Evolutionary conservation across 1,140 invertebrate species (phyloP).

Genomic region (Cotesia chilonis): DNA sequence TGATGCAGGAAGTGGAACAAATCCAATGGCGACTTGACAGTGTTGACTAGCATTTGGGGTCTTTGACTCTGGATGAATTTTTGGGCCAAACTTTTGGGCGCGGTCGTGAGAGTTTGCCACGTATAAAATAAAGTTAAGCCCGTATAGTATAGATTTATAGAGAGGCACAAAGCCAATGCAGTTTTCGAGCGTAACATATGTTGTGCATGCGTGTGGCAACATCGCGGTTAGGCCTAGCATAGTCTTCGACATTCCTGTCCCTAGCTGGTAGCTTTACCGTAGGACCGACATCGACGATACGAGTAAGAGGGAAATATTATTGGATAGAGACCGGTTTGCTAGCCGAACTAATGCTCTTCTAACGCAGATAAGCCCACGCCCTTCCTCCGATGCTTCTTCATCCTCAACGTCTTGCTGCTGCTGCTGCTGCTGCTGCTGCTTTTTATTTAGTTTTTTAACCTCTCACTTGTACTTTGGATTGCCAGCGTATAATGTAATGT

Average conservation of each 20-base stretch:
- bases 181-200: slow-evolving; percentile 31
- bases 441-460: slow-evolving; percentile 27
- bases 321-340: slow-evolving; percentile 38
- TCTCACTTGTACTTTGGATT: slow-evolving; percentile 15
- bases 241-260: slow-evolving; percentile 32
- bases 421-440: background rate
- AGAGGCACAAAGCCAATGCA: slow-evolving; percentile 2
- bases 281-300: background rate
- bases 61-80: slow-evolving; percentile 14
- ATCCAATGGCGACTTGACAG: no score
- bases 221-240: slow-evolving; percentile 29
- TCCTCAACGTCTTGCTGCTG: slow-evolving; percentile 8
- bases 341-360: slow-evolving; percentile 37
- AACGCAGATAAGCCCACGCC: slow-evolving; percentile 40
- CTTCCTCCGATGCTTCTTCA: slow-evolving; percentile 19
- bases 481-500: slow-evolving; percentile 37
- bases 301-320: slow-evolving; percentile 6
- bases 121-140: background rate
- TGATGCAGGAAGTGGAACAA: no score
- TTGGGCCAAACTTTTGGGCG: slow-evolving; percentile 15
- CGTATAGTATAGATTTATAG: slow-evolving; percentile 4
- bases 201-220: slow-evolving; percentile 41
- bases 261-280: slow-evolving; percentile 6
- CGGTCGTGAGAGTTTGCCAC: slow-evolving; percentile 12
- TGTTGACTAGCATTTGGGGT: no score